Base-by-base conservation (phyloP, 2,113 vertebrate genomes). In the Nematolebias whitei region DNA sequence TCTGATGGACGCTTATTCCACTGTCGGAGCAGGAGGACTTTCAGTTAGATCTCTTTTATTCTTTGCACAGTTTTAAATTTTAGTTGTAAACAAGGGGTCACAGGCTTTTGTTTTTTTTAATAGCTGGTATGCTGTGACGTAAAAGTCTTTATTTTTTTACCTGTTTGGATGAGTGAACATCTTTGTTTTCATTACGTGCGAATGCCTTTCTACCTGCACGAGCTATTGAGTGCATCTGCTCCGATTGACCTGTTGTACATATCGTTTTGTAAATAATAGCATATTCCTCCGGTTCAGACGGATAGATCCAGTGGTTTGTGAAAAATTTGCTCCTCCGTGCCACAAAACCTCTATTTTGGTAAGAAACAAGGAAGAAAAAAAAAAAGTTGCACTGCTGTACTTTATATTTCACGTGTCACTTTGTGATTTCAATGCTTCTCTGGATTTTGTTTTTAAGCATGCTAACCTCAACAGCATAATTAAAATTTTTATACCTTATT, bases 341-440 rank as follows among this genome's bases (percentile, higher is more conserved):
- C 66, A 64, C 40, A 63, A 59, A 67, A 81, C 62, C 32, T 85
- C 61, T 90, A 83, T 91, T 90, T 86, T 91, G 74, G 63, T 89
- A 85, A 70, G 66, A 84, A 88, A 82, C 70, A 58, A 56, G 22
- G 43, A 64, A 89, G 81, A 83, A 68, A 16, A 9, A 41, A 14
- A n/a, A 77, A 53, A 84, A 74, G 76, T 86, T 60, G 87, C 90
- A 91, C 90, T 88, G 76, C 80, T 91, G 88, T 91, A 90, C 87
- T 90, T 91, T 90, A 90, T 85, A 82, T 69, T 16, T 75, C 90
- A 91, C 90, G 76, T 1, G 88, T 85, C 90, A 90, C 90, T 91
- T 91, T 91, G 79, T 84, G 72, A 87, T 85, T 82, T 76, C 70
- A 83, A 79, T 69, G 76, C 78, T 86, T 85, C 61, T 76, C 40